Evolutionary conservation across 2,113 vertebrate genomes (phyloP).

Genomic region (Hoplias malabaricus): DNA sequence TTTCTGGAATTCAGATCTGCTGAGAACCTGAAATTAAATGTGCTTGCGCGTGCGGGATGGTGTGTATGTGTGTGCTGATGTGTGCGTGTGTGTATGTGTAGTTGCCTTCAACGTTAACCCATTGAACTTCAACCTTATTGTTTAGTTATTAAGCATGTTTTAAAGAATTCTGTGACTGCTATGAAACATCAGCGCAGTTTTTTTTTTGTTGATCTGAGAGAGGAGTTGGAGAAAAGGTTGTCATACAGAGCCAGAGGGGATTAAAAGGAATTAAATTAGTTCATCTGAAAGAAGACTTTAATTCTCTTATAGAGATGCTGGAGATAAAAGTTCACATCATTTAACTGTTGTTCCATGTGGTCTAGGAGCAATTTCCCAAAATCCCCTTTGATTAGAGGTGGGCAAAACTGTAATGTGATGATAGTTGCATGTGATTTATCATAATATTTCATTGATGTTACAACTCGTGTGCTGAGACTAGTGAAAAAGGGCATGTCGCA

Average conservation of each 20-base stretch:
- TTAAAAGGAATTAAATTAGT: slow-evolving; percentile 74
- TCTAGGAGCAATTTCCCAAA: slow-evolving; percentile 64
- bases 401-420: too few species aligned
- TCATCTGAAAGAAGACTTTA: slow-evolving; percentile 58
- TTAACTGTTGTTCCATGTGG: slow-evolving; percentile 66
- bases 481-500: too few species aligned
- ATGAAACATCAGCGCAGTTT: background rate
- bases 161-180: background rate
- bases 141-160: background rate
- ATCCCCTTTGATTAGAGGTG: slow-evolving; percentile 11
- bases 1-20: slow-evolving; percentile 91
- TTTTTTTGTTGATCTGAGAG: too few species aligned
- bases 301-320: slow-evolving; percentile 67
- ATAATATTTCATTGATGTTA: too few species aligned
- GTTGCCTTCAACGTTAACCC: slow-evolving; percentile 63
- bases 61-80: slow-evolving; percentile 51
- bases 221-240: too few species aligned
- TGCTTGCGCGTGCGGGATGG: slow-evolving; percentile 78
- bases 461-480: too few species aligned
- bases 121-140: too few species aligned
- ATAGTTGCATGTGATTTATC: too few species aligned
- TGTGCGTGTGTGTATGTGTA: slow-evolving; percentile 48
- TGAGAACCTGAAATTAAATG: slow-evolving; percentile 93
- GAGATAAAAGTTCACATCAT: slow-evolving; percentile 72
- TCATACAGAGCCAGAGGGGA: too few species aligned